Evolutionary conservation across 1,140 invertebrate genomes (phyloP).

Genomic region (Drosophila suzukii): DNA sequence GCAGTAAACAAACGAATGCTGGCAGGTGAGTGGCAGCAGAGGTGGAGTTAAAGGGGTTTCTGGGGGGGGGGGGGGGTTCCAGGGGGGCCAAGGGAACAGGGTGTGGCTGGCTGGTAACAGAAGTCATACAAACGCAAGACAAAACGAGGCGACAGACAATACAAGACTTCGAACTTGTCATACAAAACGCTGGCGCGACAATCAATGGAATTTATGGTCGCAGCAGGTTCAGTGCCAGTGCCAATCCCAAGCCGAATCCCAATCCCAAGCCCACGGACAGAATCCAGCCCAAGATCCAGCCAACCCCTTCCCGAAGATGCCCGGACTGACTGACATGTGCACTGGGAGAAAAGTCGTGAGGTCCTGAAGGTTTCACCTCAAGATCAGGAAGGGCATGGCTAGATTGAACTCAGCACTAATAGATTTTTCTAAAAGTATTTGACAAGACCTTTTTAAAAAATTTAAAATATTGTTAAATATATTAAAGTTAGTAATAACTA

Average conservation of each 20-base stretch:
- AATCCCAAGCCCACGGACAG: constrained; percentile 29
- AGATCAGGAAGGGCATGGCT: too few species aligned
- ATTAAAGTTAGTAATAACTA: too few species aligned
- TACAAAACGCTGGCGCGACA: constrained; percentile 76
- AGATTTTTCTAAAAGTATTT: too few species aligned
- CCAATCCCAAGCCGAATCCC: constrained; percentile 8
- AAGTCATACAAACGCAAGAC: constrained; percentile 77
- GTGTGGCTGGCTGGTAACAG: constrained; percentile 55
- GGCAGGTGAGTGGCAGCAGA: constrained; percentile 78
- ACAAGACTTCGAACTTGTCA: constrained; percentile 72
- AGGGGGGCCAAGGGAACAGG: constrained; percentile 5
- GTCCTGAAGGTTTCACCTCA: not conserved
- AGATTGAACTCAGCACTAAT: too few species aligned
- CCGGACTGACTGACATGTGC: constrained; percentile 33
- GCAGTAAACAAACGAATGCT: constrained; percentile 56
- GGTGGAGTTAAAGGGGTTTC: constrained; percentile 1
- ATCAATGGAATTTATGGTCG: constrained; percentile 79
- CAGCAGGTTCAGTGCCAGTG: constrained; percentile 42
- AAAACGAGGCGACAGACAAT: constrained; percentile 48
- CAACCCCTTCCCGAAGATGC: constrained; percentile 3
- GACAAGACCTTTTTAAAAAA: too few species aligned
- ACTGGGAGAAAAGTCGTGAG: constrained; percentile 5
- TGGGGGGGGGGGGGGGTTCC: constrained; percentile 20
- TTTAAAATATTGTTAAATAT: too few species aligned
- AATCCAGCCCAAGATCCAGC: constrained; percentile 26